phyloP scores from a whole-genome alignment of 2,113 vertebrate species.

The Solea solea region DNA sequence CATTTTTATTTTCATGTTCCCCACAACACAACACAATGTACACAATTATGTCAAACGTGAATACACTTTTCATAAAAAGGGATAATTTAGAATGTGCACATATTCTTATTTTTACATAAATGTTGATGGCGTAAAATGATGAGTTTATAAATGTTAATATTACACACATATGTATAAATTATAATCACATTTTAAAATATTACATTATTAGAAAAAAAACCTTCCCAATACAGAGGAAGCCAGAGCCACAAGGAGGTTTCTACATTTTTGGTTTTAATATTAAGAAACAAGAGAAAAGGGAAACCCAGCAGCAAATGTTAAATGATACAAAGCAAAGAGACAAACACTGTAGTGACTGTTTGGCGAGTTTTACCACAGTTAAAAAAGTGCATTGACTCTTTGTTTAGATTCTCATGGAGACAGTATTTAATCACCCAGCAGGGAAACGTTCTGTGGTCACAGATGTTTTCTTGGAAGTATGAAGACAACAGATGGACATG shows the following conservation, averaged over 20 bases:
- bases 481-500: neutral
- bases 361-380: slow-evolving; percentile 25
- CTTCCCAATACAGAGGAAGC: neutral
- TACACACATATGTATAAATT: neutral
- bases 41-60: no score
- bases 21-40: no score
- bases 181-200: neutral
- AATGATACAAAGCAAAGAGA: slow-evolving; percentile 34
- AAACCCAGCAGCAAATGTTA: slow-evolving; percentile 21
- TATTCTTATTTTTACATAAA: no score
- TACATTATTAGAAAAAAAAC: no score
- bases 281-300: slow-evolving; percentile 26
- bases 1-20: no score
- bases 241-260: neutral
- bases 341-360: slow-evolving; percentile 45
- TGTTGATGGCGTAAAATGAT: no score
- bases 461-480: neutral
- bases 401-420: slow-evolving; percentile 45
- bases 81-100: no score
- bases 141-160: neutral
- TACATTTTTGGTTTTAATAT: slow-evolving; percentile 47
- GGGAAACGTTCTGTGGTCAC: slow-evolving; percentile 1
- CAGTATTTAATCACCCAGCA: neutral
- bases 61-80: no score
- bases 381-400: slow-evolving; percentile 46